A percentile compares a stretch with the other conserved stretches of the same genome.
phyloP scores from a whole-genome alignment of 2,888 invertebrate genomes.

The Emmelina monodactyla region DNA sequence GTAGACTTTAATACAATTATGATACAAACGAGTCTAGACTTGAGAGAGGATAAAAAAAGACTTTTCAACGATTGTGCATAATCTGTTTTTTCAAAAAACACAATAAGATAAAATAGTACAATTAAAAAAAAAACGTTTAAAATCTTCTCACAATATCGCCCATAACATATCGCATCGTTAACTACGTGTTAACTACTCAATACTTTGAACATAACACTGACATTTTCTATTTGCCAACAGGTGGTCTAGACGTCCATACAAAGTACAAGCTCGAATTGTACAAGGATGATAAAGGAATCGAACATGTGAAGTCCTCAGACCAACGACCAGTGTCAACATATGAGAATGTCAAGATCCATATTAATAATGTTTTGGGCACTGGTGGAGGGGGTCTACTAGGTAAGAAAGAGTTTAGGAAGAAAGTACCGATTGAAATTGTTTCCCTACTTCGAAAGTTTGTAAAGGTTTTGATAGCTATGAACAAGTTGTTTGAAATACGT shows the following conservation, averaged over 20 bases:
- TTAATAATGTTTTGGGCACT: slow-evolving; percentile 16
- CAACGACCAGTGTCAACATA: slow-evolving; percentile 13
- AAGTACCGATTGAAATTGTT: no score
- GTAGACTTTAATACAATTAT: no score
- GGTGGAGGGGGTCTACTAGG: slow-evolving; percentile 4
- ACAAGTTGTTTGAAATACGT: no score
- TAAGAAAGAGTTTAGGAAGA: not conserved
- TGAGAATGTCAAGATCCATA: slow-evolving; percentile 12
- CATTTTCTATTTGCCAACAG: slow-evolving; percentile 10
- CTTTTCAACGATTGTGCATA: no score
- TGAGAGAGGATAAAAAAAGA: no score
- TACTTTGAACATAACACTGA: not conserved
- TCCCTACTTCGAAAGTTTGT: no score
- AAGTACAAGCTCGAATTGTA: slow-evolving; percentile 14
- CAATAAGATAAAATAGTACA: no score
- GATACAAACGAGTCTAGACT: no score
- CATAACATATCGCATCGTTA: not conserved
- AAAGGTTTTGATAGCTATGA: no score
- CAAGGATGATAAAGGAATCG: slow-evolving; percentile 12
- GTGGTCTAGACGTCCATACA: slow-evolving; percentile 16
- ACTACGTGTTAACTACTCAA: not conserved
- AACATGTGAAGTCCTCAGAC: slow-evolving; percentile 16
- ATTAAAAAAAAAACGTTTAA: no score
- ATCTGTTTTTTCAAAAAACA: no score
- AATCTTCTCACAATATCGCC: no score